A percentile compares a stretch with the other conserved stretches of the same genome.
These are phyloP conservation scores for Henricia sp. DNA, from an alignment of 53 echinoderm and acorn worm species.

Conservation along the genomic window DNA sequence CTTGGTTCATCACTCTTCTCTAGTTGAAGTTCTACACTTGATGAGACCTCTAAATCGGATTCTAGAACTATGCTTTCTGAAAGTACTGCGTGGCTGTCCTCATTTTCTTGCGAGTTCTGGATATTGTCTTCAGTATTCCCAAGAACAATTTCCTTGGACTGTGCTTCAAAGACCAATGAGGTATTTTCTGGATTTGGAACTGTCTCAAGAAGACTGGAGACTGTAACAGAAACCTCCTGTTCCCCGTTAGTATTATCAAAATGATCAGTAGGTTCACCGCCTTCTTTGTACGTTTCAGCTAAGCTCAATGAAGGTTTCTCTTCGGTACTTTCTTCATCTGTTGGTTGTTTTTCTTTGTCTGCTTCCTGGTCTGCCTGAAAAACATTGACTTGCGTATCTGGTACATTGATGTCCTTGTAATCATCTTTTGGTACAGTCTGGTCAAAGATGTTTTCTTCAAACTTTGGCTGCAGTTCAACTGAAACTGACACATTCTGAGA, in stretches of 20 bases:
- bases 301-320: background rate
- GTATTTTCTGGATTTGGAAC: no score
- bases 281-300: background rate
- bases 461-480: background rate
- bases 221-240: background rate
- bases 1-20: background rate
- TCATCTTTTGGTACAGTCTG: constrained; percentile 1
- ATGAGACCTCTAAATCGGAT: background rate
- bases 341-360: background rate
- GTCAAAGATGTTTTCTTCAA: background rate
- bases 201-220: no score
- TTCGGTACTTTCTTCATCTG: no score
- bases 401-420: no score
- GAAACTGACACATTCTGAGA: background rate
- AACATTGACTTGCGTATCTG: constrained; percentile 1
- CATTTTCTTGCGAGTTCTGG: background rate
- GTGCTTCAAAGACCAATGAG: no score
- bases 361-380: background rate
- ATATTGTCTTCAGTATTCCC: no score
- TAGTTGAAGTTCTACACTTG: background rate
- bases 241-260: background rate
- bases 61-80: background rate
- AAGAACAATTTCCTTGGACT: background rate
- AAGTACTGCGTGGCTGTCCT: background rate
- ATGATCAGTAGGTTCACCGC: background rate